phyloP scores from a whole-genome alignment of 2,113 vertebrate genomes.

The Daboia siamensis region DNA sequence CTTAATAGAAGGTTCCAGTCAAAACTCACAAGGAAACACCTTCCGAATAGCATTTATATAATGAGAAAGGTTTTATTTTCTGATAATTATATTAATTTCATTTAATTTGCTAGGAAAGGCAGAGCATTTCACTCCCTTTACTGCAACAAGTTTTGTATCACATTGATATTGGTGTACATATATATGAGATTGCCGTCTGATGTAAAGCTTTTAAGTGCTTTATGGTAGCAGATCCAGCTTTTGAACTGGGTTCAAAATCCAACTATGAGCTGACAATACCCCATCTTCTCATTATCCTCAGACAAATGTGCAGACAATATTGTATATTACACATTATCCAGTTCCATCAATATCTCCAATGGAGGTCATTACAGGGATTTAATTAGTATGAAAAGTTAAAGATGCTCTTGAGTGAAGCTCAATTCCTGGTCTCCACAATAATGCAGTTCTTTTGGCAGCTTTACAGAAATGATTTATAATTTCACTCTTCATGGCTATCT shows the following conservation, averaged over 20 bases:
- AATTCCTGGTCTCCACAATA: not conserved
- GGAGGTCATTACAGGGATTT: not conserved
- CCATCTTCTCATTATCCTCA: not conserved
- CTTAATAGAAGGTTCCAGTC: not conserved
- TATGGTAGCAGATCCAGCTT: not conserved
- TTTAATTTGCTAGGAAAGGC: not conserved
- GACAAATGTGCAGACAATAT: not conserved
- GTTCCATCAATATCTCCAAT: not conserved
- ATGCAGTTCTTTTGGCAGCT: not conserved
- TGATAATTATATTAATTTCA: not conserved
- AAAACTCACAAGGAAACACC: not conserved
- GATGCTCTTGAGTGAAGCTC: not conserved
- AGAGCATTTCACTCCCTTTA: not conserved
- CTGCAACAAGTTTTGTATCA: not conserved
- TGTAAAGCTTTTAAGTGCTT: not conserved
- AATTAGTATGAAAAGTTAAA: not conserved
- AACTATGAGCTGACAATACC: not conserved
- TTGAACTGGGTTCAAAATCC: not conserved
- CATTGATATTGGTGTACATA: not conserved
- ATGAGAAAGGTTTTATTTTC: not conserved
- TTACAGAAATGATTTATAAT: not conserved
- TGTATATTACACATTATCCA: not conserved
- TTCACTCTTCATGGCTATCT: not conserved
- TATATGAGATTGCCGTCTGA: not conserved
- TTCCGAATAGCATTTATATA: not conserved